phyloP scores from a whole-genome alignment of 2,797 vertebrate species.

The Scyliorhinus canicula region DNA sequence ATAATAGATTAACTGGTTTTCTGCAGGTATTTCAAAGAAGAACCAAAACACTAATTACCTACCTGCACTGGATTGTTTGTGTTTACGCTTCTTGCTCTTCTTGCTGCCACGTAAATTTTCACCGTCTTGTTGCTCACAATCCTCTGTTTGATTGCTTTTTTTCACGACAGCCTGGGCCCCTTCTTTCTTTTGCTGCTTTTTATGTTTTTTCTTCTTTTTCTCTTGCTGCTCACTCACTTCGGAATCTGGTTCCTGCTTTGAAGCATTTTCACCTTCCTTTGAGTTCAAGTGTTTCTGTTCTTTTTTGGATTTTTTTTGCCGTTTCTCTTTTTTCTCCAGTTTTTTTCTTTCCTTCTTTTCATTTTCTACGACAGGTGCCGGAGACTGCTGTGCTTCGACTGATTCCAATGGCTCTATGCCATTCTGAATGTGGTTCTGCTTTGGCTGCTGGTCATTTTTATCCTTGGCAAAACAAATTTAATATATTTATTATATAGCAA shows the following conservation, averaged over 20 bases:
- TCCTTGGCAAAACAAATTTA: conserved; percentile 18
- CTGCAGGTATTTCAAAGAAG: neutral
- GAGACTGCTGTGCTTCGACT: neutral
- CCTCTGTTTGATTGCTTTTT: conserved; percentile 39
- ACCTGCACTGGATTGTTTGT: conserved; percentile 29
- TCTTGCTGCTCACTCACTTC: neutral
- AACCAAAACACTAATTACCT: neutral
- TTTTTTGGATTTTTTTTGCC: conserved; percentile 67
- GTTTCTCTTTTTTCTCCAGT: conserved; percentile 61
- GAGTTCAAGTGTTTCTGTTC: conserved; percentile 60
- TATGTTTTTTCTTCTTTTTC: conserved; percentile 32
- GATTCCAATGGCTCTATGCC: neutral
- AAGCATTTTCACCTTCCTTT: conserved; percentile 50
- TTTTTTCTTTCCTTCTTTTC: conserved; percentile 61
- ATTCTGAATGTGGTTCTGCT: neutral
- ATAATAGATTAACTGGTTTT: neutral
- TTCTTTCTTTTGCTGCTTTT: conserved; percentile 49
- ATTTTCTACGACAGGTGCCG: conserved; percentile 39
- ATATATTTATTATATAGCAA: neutral
- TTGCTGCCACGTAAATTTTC: conserved; percentile 43
- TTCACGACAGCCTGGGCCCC: conserved; percentile 37
- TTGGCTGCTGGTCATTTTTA: neutral
- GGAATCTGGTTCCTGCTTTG: conserved; percentile 46
- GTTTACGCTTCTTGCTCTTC: conserved; percentile 52
- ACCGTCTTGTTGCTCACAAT: neutral